phyloP scores from a whole-genome alignment of 2,113 vertebrate species.

The Geococcyx californianus region DNA sequence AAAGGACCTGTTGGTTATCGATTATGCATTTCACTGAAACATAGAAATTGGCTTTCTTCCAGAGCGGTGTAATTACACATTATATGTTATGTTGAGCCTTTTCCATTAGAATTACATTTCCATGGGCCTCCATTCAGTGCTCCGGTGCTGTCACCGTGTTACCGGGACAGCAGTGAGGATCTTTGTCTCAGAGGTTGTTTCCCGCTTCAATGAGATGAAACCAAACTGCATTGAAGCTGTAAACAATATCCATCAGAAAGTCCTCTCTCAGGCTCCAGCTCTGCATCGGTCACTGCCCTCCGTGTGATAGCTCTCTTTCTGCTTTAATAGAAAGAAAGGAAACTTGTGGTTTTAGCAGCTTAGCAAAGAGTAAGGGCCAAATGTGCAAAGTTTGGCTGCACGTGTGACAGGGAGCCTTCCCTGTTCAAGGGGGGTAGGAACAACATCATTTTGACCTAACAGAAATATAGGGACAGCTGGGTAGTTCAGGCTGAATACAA shows the following conservation, averaged over 20 bases:
- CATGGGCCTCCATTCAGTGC: not conserved
- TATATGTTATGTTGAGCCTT: not conserved
- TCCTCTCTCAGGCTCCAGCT: not conserved
- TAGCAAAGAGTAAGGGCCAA: not conserved
- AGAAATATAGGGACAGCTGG: not conserved
- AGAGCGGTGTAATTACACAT: not conserved
- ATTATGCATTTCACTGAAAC: not conserved
- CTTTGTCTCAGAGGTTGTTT: not conserved
- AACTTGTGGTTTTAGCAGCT: not conserved
- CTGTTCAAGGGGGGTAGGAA: not conserved
- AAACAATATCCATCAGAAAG: not conserved
- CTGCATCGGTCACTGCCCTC: not conserved
- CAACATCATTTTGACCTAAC: not conserved
- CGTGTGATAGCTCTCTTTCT: not conserved
- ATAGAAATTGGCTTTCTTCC: not conserved
- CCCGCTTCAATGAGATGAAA: not conserved
- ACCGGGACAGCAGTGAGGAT: not conserved
- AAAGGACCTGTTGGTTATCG: not conserved
- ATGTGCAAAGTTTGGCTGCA: not conserved
- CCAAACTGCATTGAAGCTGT: not conserved
- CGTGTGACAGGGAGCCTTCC: not conserved
- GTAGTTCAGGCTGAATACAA: not conserved
- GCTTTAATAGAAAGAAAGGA: not conserved
- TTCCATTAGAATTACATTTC: not conserved
- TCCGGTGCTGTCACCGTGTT: accelerated